phyloP scores from a whole-genome alignment of 2,113 vertebrate species.

The Tupaia tana region DNA sequence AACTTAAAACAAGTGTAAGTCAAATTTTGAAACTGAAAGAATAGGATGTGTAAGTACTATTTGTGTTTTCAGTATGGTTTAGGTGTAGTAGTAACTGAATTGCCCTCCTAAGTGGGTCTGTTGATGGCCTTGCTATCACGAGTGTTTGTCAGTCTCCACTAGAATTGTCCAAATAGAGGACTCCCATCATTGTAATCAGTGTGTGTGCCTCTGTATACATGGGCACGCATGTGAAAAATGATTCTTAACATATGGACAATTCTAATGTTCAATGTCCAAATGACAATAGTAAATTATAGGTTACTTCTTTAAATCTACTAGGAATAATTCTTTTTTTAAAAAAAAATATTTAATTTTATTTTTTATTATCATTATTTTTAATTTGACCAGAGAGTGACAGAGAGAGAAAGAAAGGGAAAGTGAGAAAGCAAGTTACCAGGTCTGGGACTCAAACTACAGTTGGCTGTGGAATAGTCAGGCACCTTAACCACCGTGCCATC shows the following conservation, averaged over 20 bases:
- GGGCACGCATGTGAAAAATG: neutral
- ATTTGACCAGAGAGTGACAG: too few relatives aligned
- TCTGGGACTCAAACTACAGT: too few relatives aligned
- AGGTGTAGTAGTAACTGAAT: neutral
- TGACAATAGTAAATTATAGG: neutral
- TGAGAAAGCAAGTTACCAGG: too few relatives aligned
- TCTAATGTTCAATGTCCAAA: neutral
- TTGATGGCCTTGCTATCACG: neutral
- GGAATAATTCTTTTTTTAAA: neutral
- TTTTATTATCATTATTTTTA: too few relatives aligned
- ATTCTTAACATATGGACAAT: neutral
- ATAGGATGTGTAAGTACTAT: neutral
- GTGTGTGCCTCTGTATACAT: too few relatives aligned
- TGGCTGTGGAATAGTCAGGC: too few relatives aligned
- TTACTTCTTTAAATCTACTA: neutral
- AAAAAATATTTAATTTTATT: too few relatives aligned
- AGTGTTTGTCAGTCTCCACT: neutral
- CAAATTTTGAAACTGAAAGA: conserved; percentile 26
- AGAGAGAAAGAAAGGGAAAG: too few relatives aligned
- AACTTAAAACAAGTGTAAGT: neutral
- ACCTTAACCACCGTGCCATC: too few relatives aligned
- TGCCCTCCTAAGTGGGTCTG: neutral
- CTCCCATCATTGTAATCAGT: too few relatives aligned
- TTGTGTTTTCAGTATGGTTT: neutral
- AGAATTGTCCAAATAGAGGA: neutral